Evolutionary conservation across 2,797 vertebrate species (phyloP), one percentile per base, ranked within the genome.

Genomic region (Gephyroberyx darwinii): DNA sequence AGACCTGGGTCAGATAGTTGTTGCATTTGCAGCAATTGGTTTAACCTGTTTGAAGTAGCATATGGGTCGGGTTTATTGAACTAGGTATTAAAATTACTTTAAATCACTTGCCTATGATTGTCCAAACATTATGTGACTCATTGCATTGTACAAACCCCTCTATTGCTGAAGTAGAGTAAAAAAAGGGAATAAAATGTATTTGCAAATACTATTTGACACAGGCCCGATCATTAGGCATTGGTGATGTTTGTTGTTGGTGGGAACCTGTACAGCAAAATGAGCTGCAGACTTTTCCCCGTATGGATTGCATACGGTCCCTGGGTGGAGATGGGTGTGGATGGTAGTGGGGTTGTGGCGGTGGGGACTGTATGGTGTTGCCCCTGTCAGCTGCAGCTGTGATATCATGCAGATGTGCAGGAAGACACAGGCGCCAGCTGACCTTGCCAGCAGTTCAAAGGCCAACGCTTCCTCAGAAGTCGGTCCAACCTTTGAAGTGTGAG

Each of bases 401-500:
- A 64, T 60, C 9, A 16, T 75, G 61, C 82, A 86, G 71, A 84
- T 80, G 76, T 82, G 83, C 61, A 67, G 61, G 77, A 81, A 84
- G 71, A 87, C 78, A 69, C 77, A 75, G 75, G 69, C 71, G 71
- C 63, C 60, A n/a, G 54, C 65, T 79, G 84, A 87, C 86, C 85
- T 79, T 56, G 66, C 68, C 82, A 79, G 66, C 52, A 72, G 87
- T 83, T 83, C 64, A 89, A 81, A 82, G 78, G 76, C 84, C 79
- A 79, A 14, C 1, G 74, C 62, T 80, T 81, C 86, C 75, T 90
- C 85, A 87, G 78, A 92, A 90, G 88, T 85, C 31, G 0, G 22
- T 86, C 84, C 85, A 90, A 69, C 74, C 89, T 93, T 93, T 93
- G 89, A 93, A 89, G 85, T 86, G 73, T 68, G 61, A 51, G 61